Conservation (phyloP, 2,888 invertebrate species). For the Marasmarcha lunaedactyla region DNA sequence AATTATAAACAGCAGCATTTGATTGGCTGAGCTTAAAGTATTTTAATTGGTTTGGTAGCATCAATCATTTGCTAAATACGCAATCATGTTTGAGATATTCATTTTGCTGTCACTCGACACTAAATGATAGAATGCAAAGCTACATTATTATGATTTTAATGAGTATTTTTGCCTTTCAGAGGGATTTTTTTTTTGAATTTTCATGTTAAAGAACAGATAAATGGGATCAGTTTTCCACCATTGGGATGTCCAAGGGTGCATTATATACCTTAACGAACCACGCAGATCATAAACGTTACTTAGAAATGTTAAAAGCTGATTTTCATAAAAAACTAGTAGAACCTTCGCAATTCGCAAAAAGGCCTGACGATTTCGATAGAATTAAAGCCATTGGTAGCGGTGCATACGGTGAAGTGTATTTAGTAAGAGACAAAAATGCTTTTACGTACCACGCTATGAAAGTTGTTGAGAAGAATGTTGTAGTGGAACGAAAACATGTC, state of each 20-base stretch:
- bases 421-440: constrained; percentile 73
- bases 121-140: too few species aligned
- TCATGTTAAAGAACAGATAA: too few species aligned
- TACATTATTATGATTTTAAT: constrained; percentile 22
- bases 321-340: constrained; percentile 32
- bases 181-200: constrained; percentile 14
- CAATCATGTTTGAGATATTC: too few species aligned
- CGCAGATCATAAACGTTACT: constrained; percentile 38
- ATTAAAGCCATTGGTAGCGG: constrained; percentile 87
- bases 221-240: too few species aligned
- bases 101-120: too few species aligned
- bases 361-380: constrained; percentile 74
- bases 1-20: too few species aligned
- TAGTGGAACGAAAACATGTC: constrained; percentile 91
- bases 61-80: too few species aligned
- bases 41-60: too few species aligned
- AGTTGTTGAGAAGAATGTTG: constrained; percentile 84
- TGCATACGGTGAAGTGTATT: constrained; percentile 89
- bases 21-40: too few species aligned
- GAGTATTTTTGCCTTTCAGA: constrained; percentile 23
- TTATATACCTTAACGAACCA: constrained; percentile 32
- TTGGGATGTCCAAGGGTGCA: constrained; percentile 24
- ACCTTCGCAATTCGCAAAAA: constrained; percentile 19
- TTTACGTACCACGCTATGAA: constrained; percentile 88
- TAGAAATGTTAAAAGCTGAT: constrained; percentile 43